Evolutionary conservation across 2,113 vertebrate genomes (phyloP), one percentile per base, ranked within the genome.

Genomic region (Eclectus roratus): DNA sequence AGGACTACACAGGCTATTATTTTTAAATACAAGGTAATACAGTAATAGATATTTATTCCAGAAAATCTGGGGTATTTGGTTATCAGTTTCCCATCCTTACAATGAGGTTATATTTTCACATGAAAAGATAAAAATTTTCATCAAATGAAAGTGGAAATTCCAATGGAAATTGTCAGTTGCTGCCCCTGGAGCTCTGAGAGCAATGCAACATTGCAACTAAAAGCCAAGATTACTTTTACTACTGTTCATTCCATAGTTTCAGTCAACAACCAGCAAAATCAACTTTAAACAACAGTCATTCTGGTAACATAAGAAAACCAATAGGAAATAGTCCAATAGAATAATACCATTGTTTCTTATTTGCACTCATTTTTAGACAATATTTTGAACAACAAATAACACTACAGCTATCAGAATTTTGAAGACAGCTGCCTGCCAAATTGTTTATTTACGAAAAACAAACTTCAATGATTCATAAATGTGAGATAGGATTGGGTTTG

Each of bases 401-500:
- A 44, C 7, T 31, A 23, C 46, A 33, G n/a, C 17, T 82, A 68
- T 39, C 15, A 56, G 49, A 83, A 77, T 7, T 64, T 73, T 76
- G 24, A 80, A 52, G 55, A 71, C 9, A 71, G 33, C n/a, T 89
- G 41, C n/a, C 43, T 65, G 35, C 7, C 37, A 79, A 37, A 46
- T n/a, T 80, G 4, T 29, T 71, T 53, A 29, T 80, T 86, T 64
- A 47, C 12, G 49, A 79, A 72, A 31, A 77, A 77, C 3, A 52
- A 77, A 63, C 8, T 53, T 35, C 39, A 69, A 5, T 6, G 37
- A 23, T 27, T 90, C 29, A 58, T 44, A 44, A 72, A 76, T 21
- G 5, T 47, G 29, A 6, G 6, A 53, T 29, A 56, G 25, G 10
- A 63, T 13, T 60, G 10, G 1, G 1, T 80, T 8, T 0, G 6